Percentiles rank a stretch among this genome's conserved stretches.
Conservation (phyloP, 1,140 invertebrate genomes). For the Octopus bimaculoides region DNA sequence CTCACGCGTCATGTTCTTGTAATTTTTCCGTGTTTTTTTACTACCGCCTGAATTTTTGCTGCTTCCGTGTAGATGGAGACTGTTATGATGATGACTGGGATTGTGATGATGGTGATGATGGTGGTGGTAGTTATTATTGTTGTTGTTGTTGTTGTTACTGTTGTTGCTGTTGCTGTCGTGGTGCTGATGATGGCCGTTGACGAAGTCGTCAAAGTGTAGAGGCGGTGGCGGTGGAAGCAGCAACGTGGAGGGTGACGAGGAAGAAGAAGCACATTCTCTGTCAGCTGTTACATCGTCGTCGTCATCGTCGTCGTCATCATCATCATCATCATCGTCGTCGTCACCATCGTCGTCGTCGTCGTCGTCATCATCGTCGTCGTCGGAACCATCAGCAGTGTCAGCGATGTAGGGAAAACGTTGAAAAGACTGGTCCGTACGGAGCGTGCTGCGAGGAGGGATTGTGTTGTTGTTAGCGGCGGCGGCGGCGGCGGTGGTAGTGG, state of each 20-base stretch:
- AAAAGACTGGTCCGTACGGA: background rate
- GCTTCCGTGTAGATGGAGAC: conserved; percentile 25
- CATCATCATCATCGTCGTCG: background rate
- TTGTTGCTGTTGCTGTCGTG: conserved; percentile 27
- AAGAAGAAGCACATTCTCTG: background rate
- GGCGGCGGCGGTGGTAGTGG: background rate
- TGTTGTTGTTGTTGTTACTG: conserved; percentile 33
- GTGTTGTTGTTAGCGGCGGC: background rate
- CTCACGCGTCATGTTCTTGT: conserved; percentile 92
- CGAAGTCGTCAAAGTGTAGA: conserved; percentile 17
- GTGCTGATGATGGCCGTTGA: conserved; percentile 3
- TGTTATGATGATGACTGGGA: conserved; percentile 34
- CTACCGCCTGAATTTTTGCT: conserved; percentile 14
- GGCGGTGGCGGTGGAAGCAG: conserved; percentile 21
- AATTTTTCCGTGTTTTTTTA: conserved; percentile 77
- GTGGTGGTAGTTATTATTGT: background rate
- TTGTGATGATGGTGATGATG: conserved; percentile 18
- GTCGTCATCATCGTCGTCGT: background rate
- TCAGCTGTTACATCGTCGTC: background rate
- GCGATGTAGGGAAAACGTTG: background rate
- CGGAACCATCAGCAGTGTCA: background rate
- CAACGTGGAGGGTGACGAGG: background rate
- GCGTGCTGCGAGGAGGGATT: background rate
- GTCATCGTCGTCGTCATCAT: background rate
- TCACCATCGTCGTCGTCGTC: background rate